Evolutionary conservation across 2,888 invertebrate genomes (phyloP), one percentile per base, ranked within the genome.

Genomic region (Plusia festucae): DNA sequence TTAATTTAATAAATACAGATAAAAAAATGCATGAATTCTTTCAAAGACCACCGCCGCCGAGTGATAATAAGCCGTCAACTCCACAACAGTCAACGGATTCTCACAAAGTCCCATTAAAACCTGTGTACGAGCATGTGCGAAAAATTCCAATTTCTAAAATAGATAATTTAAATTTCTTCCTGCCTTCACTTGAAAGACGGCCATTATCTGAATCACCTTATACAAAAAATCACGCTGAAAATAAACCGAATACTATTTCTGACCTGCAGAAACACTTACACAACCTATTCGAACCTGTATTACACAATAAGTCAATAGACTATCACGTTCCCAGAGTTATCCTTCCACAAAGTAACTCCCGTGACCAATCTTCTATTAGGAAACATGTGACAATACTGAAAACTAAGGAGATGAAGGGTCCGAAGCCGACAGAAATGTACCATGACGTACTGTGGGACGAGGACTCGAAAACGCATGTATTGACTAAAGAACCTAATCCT

Each of bases 401-500:
- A 60, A 85, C 80, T 44, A 91, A 89, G 73, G 89, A 88, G 54
- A 51, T 87, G 40, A 86, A 86, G 64, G 61, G 69, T 9, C 60
- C 70, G 22, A 85, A 83, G 71, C 74, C 79, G 53, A 82, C 70
- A 60, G 82, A 84, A 24, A 53, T 65, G 30, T 69, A 79, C 52
- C 73, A 71, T 54, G 78, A 83, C 64, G 53, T 57, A 16, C 24
- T 82, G 30, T 87, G 89, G 90, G 74, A 67, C 34, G 76, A 84
- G 58, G 80, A 84, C 46, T 68, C 76, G 9, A 85, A 87, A 54
- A 69, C 81, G 20, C 90, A 93, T 65, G 77, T 92, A 24, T 70
- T 91, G 68, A 88, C 85, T 16, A 91, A 91, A 88, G 81, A 83
- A 32, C 91, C 90, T 1, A 92, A 87, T 75, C 90, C 93, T 61